These are phyloP conservation scores for Microcebus jonahi DNA, from an alignment of 2,113 vertebrate species.

Conservation along the genomic window DNA sequence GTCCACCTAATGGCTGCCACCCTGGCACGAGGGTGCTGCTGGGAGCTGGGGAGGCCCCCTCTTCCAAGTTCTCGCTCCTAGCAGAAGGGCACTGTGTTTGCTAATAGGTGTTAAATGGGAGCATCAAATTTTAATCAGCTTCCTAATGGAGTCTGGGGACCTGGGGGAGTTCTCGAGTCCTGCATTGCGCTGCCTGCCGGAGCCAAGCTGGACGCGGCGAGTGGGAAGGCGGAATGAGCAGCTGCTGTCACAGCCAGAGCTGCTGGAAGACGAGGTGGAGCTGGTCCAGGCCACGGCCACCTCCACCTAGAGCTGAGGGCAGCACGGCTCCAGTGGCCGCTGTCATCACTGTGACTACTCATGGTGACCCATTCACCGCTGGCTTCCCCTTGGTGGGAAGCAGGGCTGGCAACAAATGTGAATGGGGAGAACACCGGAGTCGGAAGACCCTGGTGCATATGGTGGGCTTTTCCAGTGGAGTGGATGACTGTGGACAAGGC, in stretches of 20 bases:
- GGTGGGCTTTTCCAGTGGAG: neutral
- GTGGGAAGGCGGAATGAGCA: conserved; percentile 9
- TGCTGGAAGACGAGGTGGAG: neutral
- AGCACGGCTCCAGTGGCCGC: neutral
- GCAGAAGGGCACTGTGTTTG: conserved; percentile 76
- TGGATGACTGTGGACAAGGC: neutral
- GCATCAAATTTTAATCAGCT: conserved; percentile 87
- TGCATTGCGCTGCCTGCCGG: neutral
- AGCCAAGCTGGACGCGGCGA: conserved; percentile 40
- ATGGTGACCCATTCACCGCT: neutral
- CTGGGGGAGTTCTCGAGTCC: conserved; percentile 71
- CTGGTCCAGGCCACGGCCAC: neutral
- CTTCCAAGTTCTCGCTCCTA: conserved; percentile 75
- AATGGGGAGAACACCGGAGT: neutral
- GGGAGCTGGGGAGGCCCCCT: conserved; percentile 79
- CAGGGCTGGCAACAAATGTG: neutral
- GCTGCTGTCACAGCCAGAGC: neutral
- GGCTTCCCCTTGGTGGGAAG: neutral
- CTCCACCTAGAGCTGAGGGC: neutral
- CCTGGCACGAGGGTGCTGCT: conserved; percentile 81
- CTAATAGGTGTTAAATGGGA: conserved; percentile 88
- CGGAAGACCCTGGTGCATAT: neutral
- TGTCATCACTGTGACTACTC: neutral
- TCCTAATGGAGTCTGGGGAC: conserved; percentile 81
- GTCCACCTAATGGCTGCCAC: conserved; percentile 78